Percentiles rank a stretch among this genome's conserved stretches.
These are phyloP conservation scores for Portevinia maculata DNA, from an alignment of 2,888 invertebrate species.

Conservation along the genomic window DNA sequence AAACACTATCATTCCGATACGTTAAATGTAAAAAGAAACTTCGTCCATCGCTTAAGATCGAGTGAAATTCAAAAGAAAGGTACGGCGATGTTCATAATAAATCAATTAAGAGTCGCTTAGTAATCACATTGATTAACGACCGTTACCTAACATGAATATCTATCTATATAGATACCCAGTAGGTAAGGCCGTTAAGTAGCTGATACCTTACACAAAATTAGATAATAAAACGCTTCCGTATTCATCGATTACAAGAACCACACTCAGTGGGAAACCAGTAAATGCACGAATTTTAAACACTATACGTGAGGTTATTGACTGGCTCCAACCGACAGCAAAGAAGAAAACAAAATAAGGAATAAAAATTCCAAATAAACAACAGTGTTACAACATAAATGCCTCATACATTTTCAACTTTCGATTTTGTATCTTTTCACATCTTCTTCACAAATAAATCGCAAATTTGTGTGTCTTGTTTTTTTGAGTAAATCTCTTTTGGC, in stretches of 20 bases:
- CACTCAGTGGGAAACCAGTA: conserved; percentile 7
- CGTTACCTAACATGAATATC: too few species aligned
- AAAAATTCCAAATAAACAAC: conserved; percentile 22
- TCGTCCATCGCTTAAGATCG: conserved; percentile 16
- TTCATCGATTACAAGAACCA: conserved; percentile 16
- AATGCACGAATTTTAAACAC: conserved; percentile 44
- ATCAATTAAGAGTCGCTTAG: conserved; percentile 65
- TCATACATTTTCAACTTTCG: conserved; percentile 69
- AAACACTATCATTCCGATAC: conserved; percentile 20
- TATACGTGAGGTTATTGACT: conserved; percentile 30
- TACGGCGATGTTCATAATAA: conserved; percentile 10
- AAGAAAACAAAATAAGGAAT: too few species aligned
- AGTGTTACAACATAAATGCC: conserved; percentile 65
- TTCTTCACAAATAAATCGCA: conserved; percentile 40
- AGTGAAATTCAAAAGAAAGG: conserved; percentile 45
- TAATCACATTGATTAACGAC: conserved; percentile 43
- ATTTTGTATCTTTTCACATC: conserved; percentile 62
- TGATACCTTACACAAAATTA: conserved; percentile 34
- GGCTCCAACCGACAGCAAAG: not conserved
- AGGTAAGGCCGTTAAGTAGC: not conserved
- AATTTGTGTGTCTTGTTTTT: conserved; percentile 24
- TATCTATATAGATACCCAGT: too few species aligned
- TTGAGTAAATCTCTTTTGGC: not conserved
- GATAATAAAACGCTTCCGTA: conserved; percentile 66
- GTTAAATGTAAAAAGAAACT: conserved; percentile 14